These are phyloP conservation scores for Panurus biarmicus DNA, from an alignment of 2,113 vertebrate species.

Conservation along the genomic window DNA sequence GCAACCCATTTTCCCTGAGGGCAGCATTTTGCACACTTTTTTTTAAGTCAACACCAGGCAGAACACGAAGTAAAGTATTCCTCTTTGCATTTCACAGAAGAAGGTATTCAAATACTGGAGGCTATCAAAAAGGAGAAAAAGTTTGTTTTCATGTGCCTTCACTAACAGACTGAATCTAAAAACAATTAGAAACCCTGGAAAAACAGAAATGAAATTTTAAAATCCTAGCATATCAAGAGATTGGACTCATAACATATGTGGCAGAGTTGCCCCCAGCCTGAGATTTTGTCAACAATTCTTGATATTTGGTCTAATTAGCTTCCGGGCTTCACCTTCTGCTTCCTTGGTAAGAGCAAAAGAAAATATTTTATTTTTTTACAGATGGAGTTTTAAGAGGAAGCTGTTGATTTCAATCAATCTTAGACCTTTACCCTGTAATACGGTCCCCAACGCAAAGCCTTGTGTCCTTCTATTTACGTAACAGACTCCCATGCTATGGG, in stretches of 20 bases:
- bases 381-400: neutral
- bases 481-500: neutral
- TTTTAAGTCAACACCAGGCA: neutral
- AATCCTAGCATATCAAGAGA: neutral
- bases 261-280: neutral
- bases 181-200: neutral
- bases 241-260: neutral
- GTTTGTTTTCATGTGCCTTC: neutral
- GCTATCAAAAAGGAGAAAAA: conserved; percentile 1
- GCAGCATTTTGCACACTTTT: neutral
- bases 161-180: neutral
- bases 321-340: neutral
- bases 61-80: neutral
- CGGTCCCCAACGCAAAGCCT: neutral
- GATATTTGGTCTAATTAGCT: neutral
- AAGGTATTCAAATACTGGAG: conserved; percentile 22
- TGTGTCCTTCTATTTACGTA: conserved; percentile 25
- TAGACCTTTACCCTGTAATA: neutral
- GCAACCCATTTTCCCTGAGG: neutral
- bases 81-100: conserved; percentile 44
- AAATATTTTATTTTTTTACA: neutral
- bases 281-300: neutral
- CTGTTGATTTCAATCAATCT: conserved; percentile 36
- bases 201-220: neutral
- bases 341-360: neutral